Percentiles rank a stretch among this genome's conserved stretches.
These are phyloP conservation scores for Sebastiscus tertius DNA, from an alignment of 2,797 vertebrate species.

Conservation along the genomic window DNA sequence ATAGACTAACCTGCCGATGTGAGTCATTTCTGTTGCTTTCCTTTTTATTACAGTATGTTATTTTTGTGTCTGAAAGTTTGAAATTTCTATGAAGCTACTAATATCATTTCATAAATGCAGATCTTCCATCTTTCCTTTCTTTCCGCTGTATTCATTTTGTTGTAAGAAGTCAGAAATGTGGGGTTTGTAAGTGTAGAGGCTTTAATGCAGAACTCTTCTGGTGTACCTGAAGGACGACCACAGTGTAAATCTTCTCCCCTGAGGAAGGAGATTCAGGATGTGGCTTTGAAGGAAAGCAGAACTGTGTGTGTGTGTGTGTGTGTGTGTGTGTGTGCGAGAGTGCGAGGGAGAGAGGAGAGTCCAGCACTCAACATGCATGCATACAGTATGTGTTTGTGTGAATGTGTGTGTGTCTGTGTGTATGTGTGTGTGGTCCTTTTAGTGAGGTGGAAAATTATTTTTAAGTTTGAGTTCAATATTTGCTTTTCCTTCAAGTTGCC, in stretches of 20 bases:
- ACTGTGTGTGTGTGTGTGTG: slow-evolving; percentile 29
- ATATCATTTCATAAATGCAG: slow-evolving; percentile 40
- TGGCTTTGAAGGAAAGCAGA: slow-evolving; percentile 73
- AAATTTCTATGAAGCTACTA: slow-evolving; percentile 20
- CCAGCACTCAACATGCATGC: slow-evolving; percentile 38
- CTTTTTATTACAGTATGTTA: slow-evolving; percentile 11
- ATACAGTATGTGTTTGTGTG: slow-evolving; percentile 50
- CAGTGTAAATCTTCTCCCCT: slow-evolving; percentile 77
- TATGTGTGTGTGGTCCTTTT: slow-evolving; percentile 79
- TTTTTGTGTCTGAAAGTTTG: slow-evolving; percentile 20
- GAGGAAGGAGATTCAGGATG: slow-evolving; percentile 77
- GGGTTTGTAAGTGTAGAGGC: slow-evolving; percentile 43
- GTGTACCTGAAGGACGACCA: slow-evolving; percentile 79
- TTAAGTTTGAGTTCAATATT: slow-evolving; percentile 80
- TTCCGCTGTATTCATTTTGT: slow-evolving; percentile 44
- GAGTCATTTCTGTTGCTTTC: neutral
- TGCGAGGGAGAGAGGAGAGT: slow-evolving; percentile 4
- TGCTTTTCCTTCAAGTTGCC: slow-evolving; percentile 75
- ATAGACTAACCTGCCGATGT: neutral
- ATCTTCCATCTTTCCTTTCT: slow-evolving; percentile 37
- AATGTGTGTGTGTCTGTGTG: slow-evolving; percentile 42
- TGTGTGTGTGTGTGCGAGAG: slow-evolving; percentile 24
- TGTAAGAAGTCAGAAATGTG: slow-evolving; percentile 49
- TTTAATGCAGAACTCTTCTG: slow-evolving; percentile 62
- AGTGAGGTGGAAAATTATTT: slow-evolving; percentile 76